These are phyloP conservation scores for Tetropium fuscum DNA, from an alignment of 2,888 invertebrate species.

Conservation along the genomic window DNA sequence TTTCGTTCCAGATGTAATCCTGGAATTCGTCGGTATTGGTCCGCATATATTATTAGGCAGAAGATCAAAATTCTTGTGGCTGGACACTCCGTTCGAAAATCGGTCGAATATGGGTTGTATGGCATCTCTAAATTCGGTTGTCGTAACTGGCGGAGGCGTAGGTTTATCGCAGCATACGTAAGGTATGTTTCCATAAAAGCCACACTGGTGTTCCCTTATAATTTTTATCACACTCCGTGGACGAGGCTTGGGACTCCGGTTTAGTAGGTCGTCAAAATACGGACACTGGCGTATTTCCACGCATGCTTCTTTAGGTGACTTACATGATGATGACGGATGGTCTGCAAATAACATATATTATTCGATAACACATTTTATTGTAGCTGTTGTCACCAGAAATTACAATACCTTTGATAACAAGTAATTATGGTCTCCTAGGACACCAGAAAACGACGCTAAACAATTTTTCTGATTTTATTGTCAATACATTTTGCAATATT, in stretches of 20 bases:
- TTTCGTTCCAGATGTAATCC: neutral
- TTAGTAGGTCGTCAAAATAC: neutral
- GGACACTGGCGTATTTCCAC: neutral
- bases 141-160: neutral
- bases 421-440: too few species aligned
- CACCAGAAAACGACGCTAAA: too few species aligned
- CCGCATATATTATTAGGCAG: neutral
- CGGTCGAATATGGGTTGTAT: neutral
- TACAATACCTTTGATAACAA: too few species aligned
- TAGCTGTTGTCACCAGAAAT: too few species aligned
- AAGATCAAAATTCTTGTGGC: neutral
- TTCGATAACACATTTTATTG: too few species aligned
- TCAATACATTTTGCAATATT: too few species aligned
- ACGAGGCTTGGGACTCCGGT: neutral
- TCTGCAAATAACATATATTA: too few species aligned
- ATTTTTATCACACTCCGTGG: neutral
- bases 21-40: neutral
- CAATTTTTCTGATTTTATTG: too few species aligned
- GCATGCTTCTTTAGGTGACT: too few species aligned
- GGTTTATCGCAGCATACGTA: neutral
- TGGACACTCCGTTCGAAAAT: neutral
- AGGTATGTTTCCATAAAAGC: neutral
- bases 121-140: neutral
- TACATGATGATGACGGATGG: too few species aligned
- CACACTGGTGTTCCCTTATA: neutral